Evolutionary conservation across 2,797 vertebrate genomes (phyloP).

Genomic region (Rhinella marina): DNA sequence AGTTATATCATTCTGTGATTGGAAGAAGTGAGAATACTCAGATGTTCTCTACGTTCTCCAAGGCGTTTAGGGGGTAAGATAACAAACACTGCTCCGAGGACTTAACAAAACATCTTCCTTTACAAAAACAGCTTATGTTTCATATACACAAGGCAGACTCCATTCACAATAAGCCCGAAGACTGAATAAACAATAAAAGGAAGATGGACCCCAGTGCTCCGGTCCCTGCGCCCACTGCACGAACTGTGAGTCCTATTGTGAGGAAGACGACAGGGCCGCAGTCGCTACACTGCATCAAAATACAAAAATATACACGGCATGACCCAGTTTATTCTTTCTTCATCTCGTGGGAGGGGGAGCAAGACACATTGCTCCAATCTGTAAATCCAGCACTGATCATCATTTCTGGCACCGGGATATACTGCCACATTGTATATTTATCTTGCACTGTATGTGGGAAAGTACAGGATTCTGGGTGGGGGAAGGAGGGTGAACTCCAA

Average conservation of each 20-base stretch:
- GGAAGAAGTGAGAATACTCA: neutral
- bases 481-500: neutral
- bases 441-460: neutral
- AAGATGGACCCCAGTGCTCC: neutral
- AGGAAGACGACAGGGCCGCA: neutral
- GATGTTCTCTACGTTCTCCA: neutral
- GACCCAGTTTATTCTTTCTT: conserved; percentile 3
- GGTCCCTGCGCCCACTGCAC: neutral
- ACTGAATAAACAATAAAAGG: neutral
- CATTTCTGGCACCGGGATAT: neutral
- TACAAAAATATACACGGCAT: conserved; percentile 44
- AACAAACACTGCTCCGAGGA: conserved; percentile 20
- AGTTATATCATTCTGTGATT: neutral
- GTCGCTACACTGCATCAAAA: conserved; percentile 26
- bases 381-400: neutral
- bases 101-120: conserved; percentile 19
- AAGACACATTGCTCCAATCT: neutral
- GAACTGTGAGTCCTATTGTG: neutral
- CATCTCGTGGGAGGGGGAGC: neutral
- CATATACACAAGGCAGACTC: conserved; percentile 3
- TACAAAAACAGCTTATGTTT: conserved; percentile 29
- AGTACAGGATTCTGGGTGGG: neutral
- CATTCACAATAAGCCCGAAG: neutral
- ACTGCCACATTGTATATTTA: conserved; percentile 13
- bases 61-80: neutral